Evolutionary conservation across 2,888 invertebrate species (phyloP), one percentile per base, ranked within the genome.

Genomic region (Dioctria rufipes): DNA sequence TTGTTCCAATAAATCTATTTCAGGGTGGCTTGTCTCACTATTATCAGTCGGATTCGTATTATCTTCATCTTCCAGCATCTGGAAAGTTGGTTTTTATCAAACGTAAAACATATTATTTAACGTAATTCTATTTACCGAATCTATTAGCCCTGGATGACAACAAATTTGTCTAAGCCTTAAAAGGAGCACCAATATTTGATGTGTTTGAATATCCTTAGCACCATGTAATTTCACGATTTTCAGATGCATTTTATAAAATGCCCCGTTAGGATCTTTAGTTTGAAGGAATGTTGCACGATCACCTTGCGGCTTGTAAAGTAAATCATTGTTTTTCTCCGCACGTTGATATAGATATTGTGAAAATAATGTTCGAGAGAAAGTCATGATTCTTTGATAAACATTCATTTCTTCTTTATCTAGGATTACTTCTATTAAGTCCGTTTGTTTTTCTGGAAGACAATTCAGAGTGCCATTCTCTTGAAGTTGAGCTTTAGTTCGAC

Each of bases 131-230:
- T 90, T 88, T 87, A 93, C 93, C 81, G 91, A 87, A 85, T 92
- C 92, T 84, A 97, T 95, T 13, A 98, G 91, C 0, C 94, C 93
- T 43, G 97, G 95, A 90, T 98, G 98, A 86, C 96, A 95, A 86
- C 96, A 96, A 81, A 96, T 93, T 87, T 99, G 98, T 0, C 98
- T 91, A 81, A 98, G 89, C 9, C 98, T 92, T 80, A 98, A 89
- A 11, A 98, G 87, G 2, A 98, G 90, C 0, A 97, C 95, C 83
- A 98, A 89, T 87, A 96, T 95, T 88, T 92, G 92, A 90, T 93
- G 25, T 25, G 25, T 25, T 25, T 25, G 25, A 25, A 25, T 25
- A 1, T 25, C 25, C 25, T 25, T 25, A 91, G 60, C 89, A 86
- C 92, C 91, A 86, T 93, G 91, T 80, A 93, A 85, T 42, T 90